Base-by-base conservation (phyloP, 2,888 invertebrate species). In the Thymelicus sylvestris region DNA sequence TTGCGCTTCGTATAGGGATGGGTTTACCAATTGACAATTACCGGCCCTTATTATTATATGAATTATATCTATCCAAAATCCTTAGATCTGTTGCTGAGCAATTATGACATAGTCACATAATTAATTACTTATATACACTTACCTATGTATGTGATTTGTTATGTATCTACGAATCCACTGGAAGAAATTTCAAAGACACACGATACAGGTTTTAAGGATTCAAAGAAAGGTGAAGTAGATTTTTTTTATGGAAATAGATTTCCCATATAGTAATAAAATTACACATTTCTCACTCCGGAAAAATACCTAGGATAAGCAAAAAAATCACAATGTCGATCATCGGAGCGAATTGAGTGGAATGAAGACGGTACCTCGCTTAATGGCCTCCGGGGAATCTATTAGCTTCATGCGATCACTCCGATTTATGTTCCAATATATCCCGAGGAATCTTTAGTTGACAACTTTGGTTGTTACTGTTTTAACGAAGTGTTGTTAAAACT, bases 351-450 rank as follows among this genome's bases (percentile, higher is more conserved):
- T 81, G 81, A 78, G 75, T 79, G 73, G 75, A 74, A 74, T 74
- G 78, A 78, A 74, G 76, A 75, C 82, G 79, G 76, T 82, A 80
- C 78, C 79, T 80, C 78, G 74, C 80, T 85, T 88, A 88, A 89
- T 87, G 86, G 84, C 75, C 82, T 80, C 80, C 75, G 76, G 83
- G 83, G 84, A 87, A 83, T 81, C 83, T 87, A 85, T 89, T 88
- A 89, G 88, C 84, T 84, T 81, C 80, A 77, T 85, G 83, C 81
- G 82, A 81, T 80, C 77, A 76, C 75, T 79, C 75, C 79, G 82
- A 89, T 88, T 89, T 89, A 89, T 86, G 81, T 74, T 72, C 77
- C 85, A 83, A 86, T 87, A 82, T 85, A 39, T 41, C 13, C 15
- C 24, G 15, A 2, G 10, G 50, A 64, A 15, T 39, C 15, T 39